Percentiles rank a stretch among this genome's conserved stretches.
Evolutionary conservation across 2,797 vertebrate genomes (phyloP).

Genomic region (Psittacula echo): DNA sequence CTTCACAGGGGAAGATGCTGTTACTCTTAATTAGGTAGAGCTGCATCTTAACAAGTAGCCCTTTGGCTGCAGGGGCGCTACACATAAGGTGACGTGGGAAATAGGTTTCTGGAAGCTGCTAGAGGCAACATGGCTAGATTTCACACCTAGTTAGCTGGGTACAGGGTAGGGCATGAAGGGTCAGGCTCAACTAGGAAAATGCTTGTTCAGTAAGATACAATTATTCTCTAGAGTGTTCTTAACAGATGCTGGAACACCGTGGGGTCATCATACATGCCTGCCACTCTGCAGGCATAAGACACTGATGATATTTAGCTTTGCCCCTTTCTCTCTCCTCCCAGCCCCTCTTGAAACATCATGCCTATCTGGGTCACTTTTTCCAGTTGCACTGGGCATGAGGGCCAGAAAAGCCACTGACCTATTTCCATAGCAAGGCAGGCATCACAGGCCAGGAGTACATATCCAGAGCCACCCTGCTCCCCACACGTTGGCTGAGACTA

Average conservation of each 20-base stretch:
- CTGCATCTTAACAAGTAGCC: background rate
- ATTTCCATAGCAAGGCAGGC: background rate
- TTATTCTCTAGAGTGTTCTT: background rate
- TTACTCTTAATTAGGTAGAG: background rate
- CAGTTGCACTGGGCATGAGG: background rate
- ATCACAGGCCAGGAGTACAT: background rate
- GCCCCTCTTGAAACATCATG: background rate
- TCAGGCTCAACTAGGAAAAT: background rate
- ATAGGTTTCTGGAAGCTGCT: background rate
- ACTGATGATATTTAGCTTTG: background rate
- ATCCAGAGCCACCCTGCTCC: background rate
- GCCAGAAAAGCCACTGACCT: background rate
- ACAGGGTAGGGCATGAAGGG: background rate
- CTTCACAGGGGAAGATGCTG: background rate
- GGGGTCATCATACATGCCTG: fast-evolving
- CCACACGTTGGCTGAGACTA: background rate
- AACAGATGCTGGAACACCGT: background rate
- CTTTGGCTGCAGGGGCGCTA: background rate
- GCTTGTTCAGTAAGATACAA: background rate
- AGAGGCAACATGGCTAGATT: background rate
- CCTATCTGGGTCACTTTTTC: background rate
- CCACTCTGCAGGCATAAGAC: background rate
- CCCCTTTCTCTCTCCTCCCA: background rate
- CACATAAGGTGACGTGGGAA: background rate
- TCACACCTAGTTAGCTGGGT: background rate